Percentiles rank a stretch among this genome's conserved stretches.
These are phyloP conservation scores for Sminthurides bifidus DNA, from an alignment of 1,140 invertebrate genomes.

Conservation along the genomic window DNA sequence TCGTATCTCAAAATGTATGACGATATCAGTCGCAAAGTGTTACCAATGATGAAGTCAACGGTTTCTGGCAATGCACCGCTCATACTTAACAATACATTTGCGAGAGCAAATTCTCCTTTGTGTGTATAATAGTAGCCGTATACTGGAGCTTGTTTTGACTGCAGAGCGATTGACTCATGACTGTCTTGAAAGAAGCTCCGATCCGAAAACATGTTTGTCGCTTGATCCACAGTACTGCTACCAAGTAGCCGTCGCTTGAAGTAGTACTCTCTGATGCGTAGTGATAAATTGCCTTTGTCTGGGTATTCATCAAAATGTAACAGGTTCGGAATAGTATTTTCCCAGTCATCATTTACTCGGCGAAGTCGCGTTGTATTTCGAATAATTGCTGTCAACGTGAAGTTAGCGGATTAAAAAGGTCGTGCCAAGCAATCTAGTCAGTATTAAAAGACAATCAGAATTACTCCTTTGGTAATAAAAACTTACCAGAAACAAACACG, in stretches of 20 bases:
- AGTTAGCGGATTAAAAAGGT: too few relatives aligned
- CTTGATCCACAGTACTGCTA: not conserved
- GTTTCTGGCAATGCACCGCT: constrained; percentile 13
- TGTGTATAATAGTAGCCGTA: constrained; percentile 22
- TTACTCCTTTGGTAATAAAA: too few relatives aligned
- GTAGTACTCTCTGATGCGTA: constrained; percentile 12
- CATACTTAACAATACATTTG: constrained; percentile 13
- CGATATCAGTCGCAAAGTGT: constrained; percentile 15
- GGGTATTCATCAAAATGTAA: constrained; percentile 19
- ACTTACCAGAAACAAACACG: not conserved
- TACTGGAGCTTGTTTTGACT: constrained; percentile 13
- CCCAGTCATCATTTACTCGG: constrained; percentile 22
- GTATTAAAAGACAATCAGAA: not conserved
- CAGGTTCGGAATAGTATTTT: constrained; percentile 17
- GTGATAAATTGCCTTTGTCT: constrained; percentile 13
- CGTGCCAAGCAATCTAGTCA: not conserved
- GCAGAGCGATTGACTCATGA: constrained; percentile 17
- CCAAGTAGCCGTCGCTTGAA: constrained; percentile 1
- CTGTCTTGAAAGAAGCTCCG: constrained; percentile 22
- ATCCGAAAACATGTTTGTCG: constrained; percentile 21
- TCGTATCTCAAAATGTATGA: constrained; percentile 17
- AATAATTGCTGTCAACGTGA: not conserved
- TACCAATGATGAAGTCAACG: constrained; percentile 14
- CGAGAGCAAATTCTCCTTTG: constrained; percentile 14
- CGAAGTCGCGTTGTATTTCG: not conserved